A percentile compares a stretch with the other conserved stretches of the same genome.
These are phyloP conservation scores for Plectrocnemia conspersa DNA, from an alignment of 1,140 invertebrate species.

Conservation along the genomic window DNA sequence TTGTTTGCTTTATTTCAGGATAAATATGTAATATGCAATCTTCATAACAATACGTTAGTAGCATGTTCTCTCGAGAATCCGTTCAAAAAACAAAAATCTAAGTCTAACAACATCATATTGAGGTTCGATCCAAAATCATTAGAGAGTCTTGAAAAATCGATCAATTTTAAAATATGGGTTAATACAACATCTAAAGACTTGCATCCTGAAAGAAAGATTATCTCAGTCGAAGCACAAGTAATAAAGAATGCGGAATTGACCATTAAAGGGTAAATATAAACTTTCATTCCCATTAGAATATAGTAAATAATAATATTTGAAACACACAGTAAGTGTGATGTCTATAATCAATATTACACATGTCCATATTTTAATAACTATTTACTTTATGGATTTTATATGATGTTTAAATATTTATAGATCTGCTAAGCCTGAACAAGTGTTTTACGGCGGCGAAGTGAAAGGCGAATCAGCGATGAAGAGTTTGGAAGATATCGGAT, in stretches of 20 bases:
- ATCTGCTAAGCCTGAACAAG: slow-evolving; percentile 65
- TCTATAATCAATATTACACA: neutral
- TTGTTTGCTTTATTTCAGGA: slow-evolving; percentile 50
- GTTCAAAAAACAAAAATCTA: slow-evolving; percentile 61
- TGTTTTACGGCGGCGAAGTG: slow-evolving; percentile 81
- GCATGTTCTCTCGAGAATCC: slow-evolving; percentile 86
- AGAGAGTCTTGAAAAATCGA: slow-evolving; percentile 62
- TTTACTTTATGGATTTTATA: neutral
- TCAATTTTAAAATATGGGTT: slow-evolving; percentile 69
- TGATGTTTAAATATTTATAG: slow-evolving; percentile 46
- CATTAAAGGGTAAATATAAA: slow-evolving; percentile 69
- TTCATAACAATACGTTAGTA: slow-evolving; percentile 69
- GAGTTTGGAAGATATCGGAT: slow-evolving; percentile 80
- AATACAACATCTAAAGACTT: slow-evolving; percentile 83
- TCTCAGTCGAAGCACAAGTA: slow-evolving; percentile 59
- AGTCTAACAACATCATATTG: slow-evolving; percentile 58
- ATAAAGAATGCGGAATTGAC: slow-evolving; percentile 77
- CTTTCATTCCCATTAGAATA: slow-evolving; percentile 12
- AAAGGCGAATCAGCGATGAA: slow-evolving; percentile 78
- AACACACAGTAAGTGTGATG: neutral
- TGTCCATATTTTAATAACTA: neutral
- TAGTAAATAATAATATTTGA: neutral
- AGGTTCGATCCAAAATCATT: slow-evolving; percentile 74
- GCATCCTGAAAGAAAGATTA: slow-evolving; percentile 52
- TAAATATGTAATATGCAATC: slow-evolving; percentile 62